Conservation (phyloP, 2,113 vertebrate species). For the Pipra filicauda region DNA sequence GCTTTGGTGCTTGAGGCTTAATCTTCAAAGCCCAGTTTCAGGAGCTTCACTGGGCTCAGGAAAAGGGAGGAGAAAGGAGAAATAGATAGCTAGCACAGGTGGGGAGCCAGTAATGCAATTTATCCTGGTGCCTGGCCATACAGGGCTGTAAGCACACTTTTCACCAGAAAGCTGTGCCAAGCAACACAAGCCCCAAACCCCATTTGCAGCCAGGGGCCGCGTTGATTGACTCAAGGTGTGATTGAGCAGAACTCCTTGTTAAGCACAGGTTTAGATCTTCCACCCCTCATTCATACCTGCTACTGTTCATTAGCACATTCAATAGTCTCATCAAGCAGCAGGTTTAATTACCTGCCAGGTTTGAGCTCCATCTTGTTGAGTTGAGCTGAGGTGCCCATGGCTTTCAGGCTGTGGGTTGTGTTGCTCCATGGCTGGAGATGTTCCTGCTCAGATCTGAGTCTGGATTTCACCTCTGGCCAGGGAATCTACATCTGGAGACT, state of each 20-base stretch:
- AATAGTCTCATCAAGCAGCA: neutral
- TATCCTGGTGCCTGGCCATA: neutral
- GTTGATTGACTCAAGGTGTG: neutral
- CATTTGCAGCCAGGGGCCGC: rapidly evolving
- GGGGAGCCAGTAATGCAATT: neutral
- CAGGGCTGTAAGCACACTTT: neutral
- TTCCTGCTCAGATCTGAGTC: neutral
- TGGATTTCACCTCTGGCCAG: neutral
- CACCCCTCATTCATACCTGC: neutral
- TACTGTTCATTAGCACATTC: constrained; percentile 8
- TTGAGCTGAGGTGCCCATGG: neutral
- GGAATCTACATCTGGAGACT: rapidly evolving
- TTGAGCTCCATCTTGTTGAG: neutral
- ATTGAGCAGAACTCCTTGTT: neutral
- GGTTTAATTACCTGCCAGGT: constrained; percentile 25
- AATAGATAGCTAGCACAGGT: neutral
- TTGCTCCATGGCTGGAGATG: neutral
- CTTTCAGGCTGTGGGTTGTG: neutral
- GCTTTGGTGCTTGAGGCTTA: neutral
- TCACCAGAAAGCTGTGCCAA: neutral
- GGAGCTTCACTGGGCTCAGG: neutral
- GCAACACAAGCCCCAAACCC: neutral
- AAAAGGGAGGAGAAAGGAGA: neutral
- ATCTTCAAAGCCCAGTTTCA: neutral
- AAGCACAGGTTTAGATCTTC: neutral